Evolutionary conservation across 30 jellyfish, hydroid and myxozoan species (phyloP), one percentile per base, ranked within the genome.

Genomic region (Rhopilema esculentum): DNA sequence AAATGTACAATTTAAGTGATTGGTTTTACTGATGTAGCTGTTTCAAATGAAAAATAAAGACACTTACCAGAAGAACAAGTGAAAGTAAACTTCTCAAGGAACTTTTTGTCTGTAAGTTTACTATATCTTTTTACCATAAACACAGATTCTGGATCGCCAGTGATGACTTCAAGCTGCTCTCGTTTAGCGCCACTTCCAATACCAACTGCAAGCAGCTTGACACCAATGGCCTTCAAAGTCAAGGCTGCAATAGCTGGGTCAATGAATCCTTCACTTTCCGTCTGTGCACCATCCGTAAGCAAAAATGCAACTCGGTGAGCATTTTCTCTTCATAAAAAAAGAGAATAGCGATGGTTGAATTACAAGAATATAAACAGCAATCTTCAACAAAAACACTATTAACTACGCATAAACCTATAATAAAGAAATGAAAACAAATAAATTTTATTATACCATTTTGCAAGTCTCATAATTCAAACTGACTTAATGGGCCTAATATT

Each of bases 271-370:
- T 86, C 88, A n/a, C 82, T 25, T 52, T 80, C 48, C 20, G 93
- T 84, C 93, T 84, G 93, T 62, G 71, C 64, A 9, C 93, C 93
- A 48, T 84, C 93, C 17, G 93, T 84, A 16, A 84, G 87, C 61
- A 84, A 79, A 16, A 84, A 63, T 15, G 77, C 87, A 31, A 84
- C 81, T 28, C 87, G 76, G 17, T 81, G 87, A 18, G 61, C 93
- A 50, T 84, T 40, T 17, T 84, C n/a, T 27, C 93, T 84, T 48
- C 61, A 28, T 23, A 27, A 25, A 28, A 32, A 79, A 23, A 49
- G 57, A 40, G 57, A 40, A 40, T 40, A 40, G 57, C 57, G 57
- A 6, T 40, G 57, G 57, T 12, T 40, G 57, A 6, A 40, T 40
- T 2, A 2, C 57, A 40, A 40, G 57, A 40, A n/a, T n/a, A n/a